Evolutionary conservation across 2,113 vertebrate genomes (phyloP), one percentile per base, ranked within the genome.

Genomic region (Elephantulus edwardii): DNA sequence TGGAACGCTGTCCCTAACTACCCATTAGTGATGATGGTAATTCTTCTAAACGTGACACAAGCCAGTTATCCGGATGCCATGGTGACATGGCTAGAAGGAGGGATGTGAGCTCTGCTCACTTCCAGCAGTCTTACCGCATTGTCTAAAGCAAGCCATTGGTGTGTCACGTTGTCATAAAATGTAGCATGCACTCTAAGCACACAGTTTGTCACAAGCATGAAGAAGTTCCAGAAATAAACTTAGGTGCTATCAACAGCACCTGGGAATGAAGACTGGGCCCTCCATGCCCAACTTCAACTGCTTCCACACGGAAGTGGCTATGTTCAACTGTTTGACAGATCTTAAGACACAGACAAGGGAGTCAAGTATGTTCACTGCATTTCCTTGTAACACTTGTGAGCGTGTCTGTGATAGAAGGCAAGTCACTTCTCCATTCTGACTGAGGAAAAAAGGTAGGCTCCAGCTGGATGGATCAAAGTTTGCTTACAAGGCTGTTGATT

Each of bases 1-100:
- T 48, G 75, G 82, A 94, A 89, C 1, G 6, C 54, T 62, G n/a
- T 74, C 91, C 89, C 92, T 94, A 93, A 93, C 94, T 88, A 83
- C 92, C 93, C 90, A 33, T 83, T 88, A 88, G 91, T 40, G 74
- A 87, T 80, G 71, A 52, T 58, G 91, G 84, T 88, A 70, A 92
- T 91, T 95, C 91, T 70, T 91, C 79, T 82, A 89, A 83, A 68
- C 0, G 6, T 56, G 38, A 74, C 14, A 16, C 9, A 40, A 87
- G 87, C 76, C 91, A 24, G 89, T 70, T 62, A 68, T 71, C 84
- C 33, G 14, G 68, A 66, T 91, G 70, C 9, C 78, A 46, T 38
- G 3, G 22, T 28, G 50, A 80, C 89, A 38, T 6, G 62, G 48
- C 33, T 4, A 30, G 46, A 19, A 87, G 89, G 56, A 1, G 82